Conservation (phyloP, 2,797 vertebrate species). For the Sebastes hubbsi region DNA sequence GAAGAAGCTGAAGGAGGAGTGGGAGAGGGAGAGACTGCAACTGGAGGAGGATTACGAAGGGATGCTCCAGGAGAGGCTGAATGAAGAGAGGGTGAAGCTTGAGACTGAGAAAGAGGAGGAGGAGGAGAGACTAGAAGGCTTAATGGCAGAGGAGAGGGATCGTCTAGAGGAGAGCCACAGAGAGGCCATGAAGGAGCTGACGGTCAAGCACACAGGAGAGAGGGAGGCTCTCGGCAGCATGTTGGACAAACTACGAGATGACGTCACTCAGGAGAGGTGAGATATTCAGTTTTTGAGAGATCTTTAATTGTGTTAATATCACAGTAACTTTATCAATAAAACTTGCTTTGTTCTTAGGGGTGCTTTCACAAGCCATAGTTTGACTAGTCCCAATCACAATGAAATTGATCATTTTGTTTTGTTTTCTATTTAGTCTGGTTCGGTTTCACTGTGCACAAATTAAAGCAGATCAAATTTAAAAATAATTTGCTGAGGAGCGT, state of each 20-base stretch:
- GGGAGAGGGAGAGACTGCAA: slow-evolving; percentile 67
- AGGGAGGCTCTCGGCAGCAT: slow-evolving; percentile 71
- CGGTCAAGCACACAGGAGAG: slow-evolving; percentile 75
- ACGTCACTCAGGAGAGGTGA: slow-evolving; percentile 90
- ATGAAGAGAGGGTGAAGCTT: slow-evolving; percentile 64
- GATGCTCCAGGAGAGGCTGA: slow-evolving; percentile 69
- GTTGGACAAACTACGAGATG: slow-evolving; percentile 81
- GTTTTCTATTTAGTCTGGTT: too few species aligned
- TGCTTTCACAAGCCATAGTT: too few species aligned
- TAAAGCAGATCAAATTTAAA: too few species aligned
- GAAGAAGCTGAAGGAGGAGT: slow-evolving; percentile 60
- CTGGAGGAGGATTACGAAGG: slow-evolving; percentile 75
- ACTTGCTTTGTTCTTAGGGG: background rate
- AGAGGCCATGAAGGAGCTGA: slow-evolving; percentile 74
- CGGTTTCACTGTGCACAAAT: too few species aligned
- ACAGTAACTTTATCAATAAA: background rate
- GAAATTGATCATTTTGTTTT: too few species aligned
- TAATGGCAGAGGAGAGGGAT: slow-evolving; percentile 64
- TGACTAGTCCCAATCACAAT: too few species aligned
- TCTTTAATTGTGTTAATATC: background rate
- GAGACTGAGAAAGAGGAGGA: slow-evolving; percentile 50
- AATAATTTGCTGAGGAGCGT: too few species aligned
- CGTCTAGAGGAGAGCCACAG: slow-evolving; percentile 68
- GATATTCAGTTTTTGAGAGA: slow-evolving; percentile 26
- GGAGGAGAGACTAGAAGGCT: slow-evolving; percentile 52